Percentiles rank a stretch among this genome's conserved stretches.
Evolutionary conservation across 1,140 invertebrate genomes (phyloP).

Genomic region (Drosophila parvula): DNA sequence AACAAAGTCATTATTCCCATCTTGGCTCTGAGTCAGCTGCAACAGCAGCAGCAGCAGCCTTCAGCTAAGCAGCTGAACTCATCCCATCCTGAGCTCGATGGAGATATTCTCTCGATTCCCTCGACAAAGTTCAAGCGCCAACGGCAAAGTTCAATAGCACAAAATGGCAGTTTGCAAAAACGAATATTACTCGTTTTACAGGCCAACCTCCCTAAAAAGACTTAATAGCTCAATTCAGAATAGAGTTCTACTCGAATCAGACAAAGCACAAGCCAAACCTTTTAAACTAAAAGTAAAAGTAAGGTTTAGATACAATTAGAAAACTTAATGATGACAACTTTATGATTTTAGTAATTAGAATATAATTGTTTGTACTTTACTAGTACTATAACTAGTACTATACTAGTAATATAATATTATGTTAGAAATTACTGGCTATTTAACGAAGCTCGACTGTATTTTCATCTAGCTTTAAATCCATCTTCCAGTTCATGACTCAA

Average conservation of each 20-base stretch:
- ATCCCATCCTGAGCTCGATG: constrained; percentile 8
- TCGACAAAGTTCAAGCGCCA: constrained; percentile 56
- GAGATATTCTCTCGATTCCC: constrained; percentile 18
- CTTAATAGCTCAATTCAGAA: neutral
- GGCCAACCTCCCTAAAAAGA: constrained; percentile 1
- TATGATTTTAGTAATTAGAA: neutral
- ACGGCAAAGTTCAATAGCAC: constrained; percentile 71
- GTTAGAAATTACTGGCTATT: neutral
- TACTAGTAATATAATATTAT: neutral
- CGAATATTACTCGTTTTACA: constrained; percentile 27
- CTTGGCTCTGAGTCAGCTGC: constrained; percentile 37
- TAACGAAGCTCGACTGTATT: constrained; percentile 26
- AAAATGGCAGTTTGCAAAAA: constrained; percentile 53
- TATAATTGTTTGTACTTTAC: neutral
- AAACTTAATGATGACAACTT: neutral
- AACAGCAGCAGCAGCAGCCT: constrained; percentile 8
- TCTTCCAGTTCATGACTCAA: constrained; percentile 30
- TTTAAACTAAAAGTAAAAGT: neutral
- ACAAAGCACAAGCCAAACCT: neutral
- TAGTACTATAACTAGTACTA: no score
- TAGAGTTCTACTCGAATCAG: neutral
- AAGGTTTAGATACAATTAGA: neutral
- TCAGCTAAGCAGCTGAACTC: constrained; percentile 2
- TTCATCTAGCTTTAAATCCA: constrained; percentile 32
- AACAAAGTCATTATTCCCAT: constrained; percentile 35